These are phyloP conservation scores for Drosophila triauraria DNA, from an alignment of 1,140 invertebrate genomes.

Conservation along the genomic window DNA sequence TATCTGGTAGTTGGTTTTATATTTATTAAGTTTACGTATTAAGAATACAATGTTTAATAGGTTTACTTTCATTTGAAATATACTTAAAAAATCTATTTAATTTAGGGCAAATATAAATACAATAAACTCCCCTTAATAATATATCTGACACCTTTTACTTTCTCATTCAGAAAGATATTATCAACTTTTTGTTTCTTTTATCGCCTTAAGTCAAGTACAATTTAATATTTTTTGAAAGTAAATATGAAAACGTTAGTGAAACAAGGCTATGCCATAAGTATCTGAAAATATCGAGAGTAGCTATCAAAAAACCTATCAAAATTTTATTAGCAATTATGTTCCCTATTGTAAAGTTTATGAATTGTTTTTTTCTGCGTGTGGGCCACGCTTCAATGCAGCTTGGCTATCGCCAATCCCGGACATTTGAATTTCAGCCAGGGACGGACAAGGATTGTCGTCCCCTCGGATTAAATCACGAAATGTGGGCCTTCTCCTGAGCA, in stretches of 20 bases:
- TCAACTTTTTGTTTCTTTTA: background rate
- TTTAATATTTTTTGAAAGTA: background rate
- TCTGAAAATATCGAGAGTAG: background rate
- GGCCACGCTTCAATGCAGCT: constrained; percentile 47
- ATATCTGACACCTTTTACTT: background rate
- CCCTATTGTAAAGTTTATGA: background rate
- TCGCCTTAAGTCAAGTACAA: too few relatives aligned
- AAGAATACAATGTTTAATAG: too few relatives aligned
- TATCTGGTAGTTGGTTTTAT: background rate
- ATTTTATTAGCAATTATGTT: background rate
- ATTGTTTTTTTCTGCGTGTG: constrained; percentile 16
- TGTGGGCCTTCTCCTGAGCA: constrained; percentile 52
- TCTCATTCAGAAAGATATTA: background rate
- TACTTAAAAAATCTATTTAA: background rate
- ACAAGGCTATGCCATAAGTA: background rate
- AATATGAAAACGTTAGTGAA: background rate
- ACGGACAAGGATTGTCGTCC: constrained; percentile 47
- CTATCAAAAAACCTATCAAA: background rate
- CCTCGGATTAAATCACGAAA: constrained; percentile 57
- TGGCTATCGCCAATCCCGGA: constrained; percentile 33
- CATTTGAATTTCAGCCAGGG: constrained; percentile 25
- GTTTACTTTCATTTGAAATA: too few relatives aligned
- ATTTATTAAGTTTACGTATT: background rate
- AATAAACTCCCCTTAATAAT: too few relatives aligned
- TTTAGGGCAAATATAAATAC: background rate